These are phyloP conservation scores for Galerucella pusilla DNA, from an alignment of 2,888 invertebrate species.

Conservation along the genomic window DNA sequence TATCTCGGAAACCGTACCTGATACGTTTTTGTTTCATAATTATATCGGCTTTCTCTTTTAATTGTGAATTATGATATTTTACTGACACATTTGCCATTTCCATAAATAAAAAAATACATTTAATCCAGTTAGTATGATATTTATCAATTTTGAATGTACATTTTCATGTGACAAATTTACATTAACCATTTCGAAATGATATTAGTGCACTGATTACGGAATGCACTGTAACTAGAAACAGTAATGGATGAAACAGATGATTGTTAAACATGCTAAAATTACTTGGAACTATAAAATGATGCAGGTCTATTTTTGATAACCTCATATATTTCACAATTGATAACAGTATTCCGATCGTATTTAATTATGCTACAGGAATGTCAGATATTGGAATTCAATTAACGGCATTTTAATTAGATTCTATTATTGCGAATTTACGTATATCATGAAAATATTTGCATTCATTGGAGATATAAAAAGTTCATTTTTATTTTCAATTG, in stretches of 20 bases:
- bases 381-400: not conserved
- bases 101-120: no score
- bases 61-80: no score
- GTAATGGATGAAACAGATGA: conserved; percentile 1
- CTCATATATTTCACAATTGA: not conserved
- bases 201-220: not conserved
- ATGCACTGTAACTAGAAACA: not conserved
- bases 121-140: no score
- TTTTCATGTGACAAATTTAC: not conserved
- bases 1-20: no score
- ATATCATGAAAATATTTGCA: no score
- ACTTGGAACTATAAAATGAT: not conserved
- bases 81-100: no score
- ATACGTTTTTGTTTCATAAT: no score
- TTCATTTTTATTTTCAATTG: no score
- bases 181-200: not conserved
- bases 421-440: no score
- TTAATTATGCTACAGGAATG: not conserved
- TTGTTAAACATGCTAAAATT: not conserved
- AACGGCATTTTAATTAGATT: not conserved
- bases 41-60: no score
- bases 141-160: not conserved
- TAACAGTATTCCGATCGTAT: not conserved
- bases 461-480: no score
- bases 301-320: not conserved